These are phyloP conservation scores for Trichonephila clavata DNA, from an alignment of 1,140 invertebrate species.

Conservation along the genomic window DNA sequence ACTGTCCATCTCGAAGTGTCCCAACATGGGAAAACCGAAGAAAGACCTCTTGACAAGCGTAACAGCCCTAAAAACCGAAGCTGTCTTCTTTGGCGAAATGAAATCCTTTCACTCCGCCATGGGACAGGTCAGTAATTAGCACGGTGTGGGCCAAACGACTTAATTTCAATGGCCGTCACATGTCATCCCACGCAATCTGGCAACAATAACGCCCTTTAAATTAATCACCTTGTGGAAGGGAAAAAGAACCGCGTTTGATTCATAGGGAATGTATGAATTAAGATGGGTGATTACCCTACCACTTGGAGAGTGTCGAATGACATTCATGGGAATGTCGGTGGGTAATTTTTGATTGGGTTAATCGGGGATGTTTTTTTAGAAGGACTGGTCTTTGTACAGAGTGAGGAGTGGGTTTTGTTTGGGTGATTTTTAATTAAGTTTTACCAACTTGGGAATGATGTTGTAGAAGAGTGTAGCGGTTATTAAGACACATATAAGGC, in stretches of 20 bases:
- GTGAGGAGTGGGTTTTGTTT: neutral
- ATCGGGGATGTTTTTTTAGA: neutral
- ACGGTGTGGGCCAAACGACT: constrained; percentile 51
- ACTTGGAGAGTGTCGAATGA: neutral
- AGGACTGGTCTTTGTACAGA: too few relatives aligned
- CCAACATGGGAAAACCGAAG: neutral
- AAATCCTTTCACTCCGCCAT: constrained; percentile 4
- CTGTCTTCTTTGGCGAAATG: neutral
- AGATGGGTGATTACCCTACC: constrained; percentile 27
- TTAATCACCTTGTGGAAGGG: constrained; percentile 33
- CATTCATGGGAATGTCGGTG: constrained; percentile 25
- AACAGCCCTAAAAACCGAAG: neutral
- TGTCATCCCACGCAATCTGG: constrained; percentile 3
- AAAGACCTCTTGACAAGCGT: constrained; percentile 12
- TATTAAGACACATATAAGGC: neutral
- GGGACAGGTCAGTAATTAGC: constrained; percentile 55
- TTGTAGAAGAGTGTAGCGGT: neutral
- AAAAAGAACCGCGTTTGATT: neutral
- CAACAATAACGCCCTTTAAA: constrained; percentile 35
- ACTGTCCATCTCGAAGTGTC: too few relatives aligned
- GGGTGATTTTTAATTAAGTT: neutral
- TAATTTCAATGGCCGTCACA: constrained; percentile 55
- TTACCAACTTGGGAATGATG: neutral
- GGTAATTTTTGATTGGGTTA: constrained; percentile 16
- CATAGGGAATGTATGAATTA: constrained; percentile 24